Evolutionary conservation across 2,888 invertebrate species (phyloP), one percentile per base, ranked within the genome.

Genomic region (Netelia fuscicornis): DNA sequence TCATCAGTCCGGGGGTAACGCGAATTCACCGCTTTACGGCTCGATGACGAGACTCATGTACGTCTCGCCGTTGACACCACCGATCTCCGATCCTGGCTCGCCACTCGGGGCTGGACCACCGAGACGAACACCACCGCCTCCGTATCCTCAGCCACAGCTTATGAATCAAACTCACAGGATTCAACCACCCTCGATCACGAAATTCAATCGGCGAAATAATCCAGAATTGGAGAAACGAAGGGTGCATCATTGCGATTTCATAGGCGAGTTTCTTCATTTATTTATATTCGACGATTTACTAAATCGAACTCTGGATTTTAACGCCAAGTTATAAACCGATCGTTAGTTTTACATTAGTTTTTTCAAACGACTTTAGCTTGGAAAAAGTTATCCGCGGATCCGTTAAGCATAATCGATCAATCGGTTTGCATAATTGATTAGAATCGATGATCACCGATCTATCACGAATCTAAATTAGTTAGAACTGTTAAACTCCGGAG

Each of bases 241-340:
- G 92, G 98, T 99, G 91, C 99, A 99, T 94, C 98, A 98, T 94
- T 99, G 99, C 95, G 98, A 98, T 95, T 99, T 98, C 94, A 96
- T 98, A 94, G 98, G 98, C 98, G 94, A 95, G 95, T 54, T 10
- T 58, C 42, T 20, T 42, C 0, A 8, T 58, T 5, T 2, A 56
- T 56, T 76, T 10, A 58, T 44, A 13, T 20, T n/a, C 52, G 20
- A 23, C 13, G 20, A 25, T 17, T 58, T 64, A 44, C 11, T 30
- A 30, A 30, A 30, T 20, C 20, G 20, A 20, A 20, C 0, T 20
- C 20, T 20, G 20, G 30, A 30, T 30, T 56, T 42, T 54, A 37
- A 37, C 0, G 37, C 3, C 5, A 37, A 37, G 37, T 37, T 6
- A 37, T 37, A 5, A 37, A 37, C 6, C 8, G 37, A 37, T 37